Percentiles rank a stretch among this genome's conserved stretches.
Conservation (phyloP, 2,113 vertebrate genomes). For the Oncorhynchus masou region DNA sequence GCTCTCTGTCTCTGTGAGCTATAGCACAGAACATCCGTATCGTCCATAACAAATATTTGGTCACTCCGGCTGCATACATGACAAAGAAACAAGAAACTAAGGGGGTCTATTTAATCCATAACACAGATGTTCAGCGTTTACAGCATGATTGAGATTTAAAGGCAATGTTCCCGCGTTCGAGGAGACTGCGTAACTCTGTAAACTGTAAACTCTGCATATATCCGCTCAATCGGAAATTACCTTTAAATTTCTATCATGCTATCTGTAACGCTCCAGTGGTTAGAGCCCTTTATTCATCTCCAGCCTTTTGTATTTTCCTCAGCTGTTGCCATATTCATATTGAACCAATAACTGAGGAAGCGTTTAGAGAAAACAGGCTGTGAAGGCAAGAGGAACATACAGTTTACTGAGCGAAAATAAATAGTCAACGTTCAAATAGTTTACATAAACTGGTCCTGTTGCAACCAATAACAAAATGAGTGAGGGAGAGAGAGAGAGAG, state of each 20-base stretch:
- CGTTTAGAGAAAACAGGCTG: not conserved
- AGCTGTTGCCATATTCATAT: conserved; percentile 39
- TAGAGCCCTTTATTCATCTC: conserved; percentile 10
- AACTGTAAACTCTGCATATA: too few species aligned
- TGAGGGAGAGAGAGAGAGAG: too few species aligned
- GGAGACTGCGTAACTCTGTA: too few species aligned
- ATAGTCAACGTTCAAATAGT: conserved; percentile 5
- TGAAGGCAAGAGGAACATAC: conserved; percentile 1
- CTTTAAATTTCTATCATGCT: too few species aligned
- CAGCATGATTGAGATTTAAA: too few species aligned
- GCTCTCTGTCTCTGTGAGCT: not conserved
- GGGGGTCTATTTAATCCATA: not conserved
- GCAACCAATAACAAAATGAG: not conserved
- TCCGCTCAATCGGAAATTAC: too few species aligned
- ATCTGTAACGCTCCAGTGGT: too few species aligned
- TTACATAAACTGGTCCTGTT: not conserved
- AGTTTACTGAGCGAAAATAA: not conserved
- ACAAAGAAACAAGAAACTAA: conserved; percentile 32
- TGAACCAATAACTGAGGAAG: conserved; percentile 33
- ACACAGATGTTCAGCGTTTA: too few species aligned
- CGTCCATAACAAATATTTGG: conserved; percentile 33
- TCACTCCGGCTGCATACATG: conserved; percentile 19
- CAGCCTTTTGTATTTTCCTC: conserved; percentile 1
- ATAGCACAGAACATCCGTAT: not conserved
- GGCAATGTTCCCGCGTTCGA: too few species aligned